Percentiles rank a stretch among this genome's conserved stretches.
These are phyloP conservation scores for Calidris pygmaea DNA, from an alignment of 2,113 vertebrate species.

Conservation along the genomic window DNA sequence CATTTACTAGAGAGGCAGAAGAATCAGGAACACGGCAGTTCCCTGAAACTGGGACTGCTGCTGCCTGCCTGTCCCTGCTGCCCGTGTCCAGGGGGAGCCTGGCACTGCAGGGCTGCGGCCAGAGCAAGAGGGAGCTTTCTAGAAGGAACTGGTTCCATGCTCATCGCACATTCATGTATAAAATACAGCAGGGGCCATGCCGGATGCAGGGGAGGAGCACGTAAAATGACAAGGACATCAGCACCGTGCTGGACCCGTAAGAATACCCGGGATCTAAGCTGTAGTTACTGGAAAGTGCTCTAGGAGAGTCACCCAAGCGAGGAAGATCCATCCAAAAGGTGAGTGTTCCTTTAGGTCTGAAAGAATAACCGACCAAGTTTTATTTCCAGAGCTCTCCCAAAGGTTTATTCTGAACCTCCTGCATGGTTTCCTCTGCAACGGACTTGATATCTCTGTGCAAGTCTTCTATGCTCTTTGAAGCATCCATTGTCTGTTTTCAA, in stretches of 20 bases:
- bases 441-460: constrained; percentile 82
- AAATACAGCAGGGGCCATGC: not conserved
- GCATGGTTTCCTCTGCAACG: constrained; percentile 72
- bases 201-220: not conserved
- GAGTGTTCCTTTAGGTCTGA: not conserved
- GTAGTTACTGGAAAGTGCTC: not conserved
- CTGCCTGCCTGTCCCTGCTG: not conserved
- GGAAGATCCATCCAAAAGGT: not conserved
- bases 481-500: constrained; percentile 82
- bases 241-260: not conserved
- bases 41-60: not conserved
- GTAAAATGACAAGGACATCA: not conserved
- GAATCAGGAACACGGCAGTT: not conserved
- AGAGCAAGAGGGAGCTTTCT: not conserved
- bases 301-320: not conserved
- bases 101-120: not conserved
- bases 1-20: not conserved
- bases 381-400: constrained; percentile 87
- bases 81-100: not conserved
- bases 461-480: constrained; percentile 82
- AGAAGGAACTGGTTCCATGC: not conserved
- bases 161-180: accelerated
- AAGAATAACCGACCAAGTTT: not conserved
- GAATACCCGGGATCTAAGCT: not conserved
- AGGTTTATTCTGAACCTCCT: constrained; percentile 57